Conservation (phyloP, 2,113 vertebrate genomes). For the Gorsachius goisagi region DNA sequence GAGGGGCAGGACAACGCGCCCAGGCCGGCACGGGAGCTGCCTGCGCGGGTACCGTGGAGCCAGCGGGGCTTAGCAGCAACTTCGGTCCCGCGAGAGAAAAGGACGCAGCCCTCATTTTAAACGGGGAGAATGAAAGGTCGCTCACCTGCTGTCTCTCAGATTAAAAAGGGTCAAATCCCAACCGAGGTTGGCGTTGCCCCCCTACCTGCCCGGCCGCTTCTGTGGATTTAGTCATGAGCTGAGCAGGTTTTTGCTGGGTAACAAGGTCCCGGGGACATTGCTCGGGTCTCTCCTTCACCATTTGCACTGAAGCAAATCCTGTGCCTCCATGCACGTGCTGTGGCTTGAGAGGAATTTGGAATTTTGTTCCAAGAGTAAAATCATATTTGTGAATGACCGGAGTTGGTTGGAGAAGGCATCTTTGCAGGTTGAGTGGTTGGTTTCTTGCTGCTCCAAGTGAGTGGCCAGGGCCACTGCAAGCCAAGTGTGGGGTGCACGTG, state of each 20-base stretch:
- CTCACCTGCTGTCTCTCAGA: not conserved
- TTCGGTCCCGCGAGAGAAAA: not conserved
- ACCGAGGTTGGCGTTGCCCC: not conserved
- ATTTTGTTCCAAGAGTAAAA: not conserved
- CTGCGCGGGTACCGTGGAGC: not conserved
- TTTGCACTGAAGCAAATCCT: not conserved
- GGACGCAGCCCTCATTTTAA: not conserved
- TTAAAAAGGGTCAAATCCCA: not conserved
- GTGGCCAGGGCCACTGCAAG: not conserved
- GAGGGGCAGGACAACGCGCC: conserved; percentile 50
- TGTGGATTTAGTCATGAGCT: not conserved
- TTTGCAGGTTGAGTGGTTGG: not conserved
- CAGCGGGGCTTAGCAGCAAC: not conserved
- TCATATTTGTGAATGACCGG: not conserved
- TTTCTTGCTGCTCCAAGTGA: not conserved
- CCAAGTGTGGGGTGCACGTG: not conserved
- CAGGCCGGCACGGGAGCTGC: conserved; percentile 29
- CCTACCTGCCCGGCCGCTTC: not conserved
- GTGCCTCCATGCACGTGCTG: not conserved
- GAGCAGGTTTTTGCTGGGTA: not conserved
- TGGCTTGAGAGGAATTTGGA: not conserved
- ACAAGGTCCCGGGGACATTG: not conserved
- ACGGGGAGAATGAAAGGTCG: not conserved
- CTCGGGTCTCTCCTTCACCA: not conserved
- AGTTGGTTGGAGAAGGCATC: not conserved